Conservation (phyloP, 2,113 vertebrate species). For the Rhodinocichla rosea region DNA sequence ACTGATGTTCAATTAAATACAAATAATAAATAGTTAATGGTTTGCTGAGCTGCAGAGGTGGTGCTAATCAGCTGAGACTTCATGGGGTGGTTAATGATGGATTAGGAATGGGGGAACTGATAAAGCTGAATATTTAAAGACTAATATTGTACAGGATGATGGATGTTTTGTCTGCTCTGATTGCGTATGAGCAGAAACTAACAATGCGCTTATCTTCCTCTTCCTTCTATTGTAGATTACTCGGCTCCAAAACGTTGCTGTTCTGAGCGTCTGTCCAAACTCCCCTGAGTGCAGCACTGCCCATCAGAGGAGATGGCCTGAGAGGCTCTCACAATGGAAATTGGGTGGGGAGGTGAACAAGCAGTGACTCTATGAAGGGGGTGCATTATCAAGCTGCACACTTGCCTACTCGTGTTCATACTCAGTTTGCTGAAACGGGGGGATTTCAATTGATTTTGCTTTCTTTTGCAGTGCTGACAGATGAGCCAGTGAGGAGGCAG, state of each 20-base stretch:
- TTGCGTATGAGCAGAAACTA: conserved; percentile 12
- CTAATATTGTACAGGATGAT: conserved; percentile 34
- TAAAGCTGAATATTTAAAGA: conserved; percentile 54
- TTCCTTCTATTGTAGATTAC: neutral
- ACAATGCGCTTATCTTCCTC: conserved; percentile 25
- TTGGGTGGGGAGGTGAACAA: neutral
- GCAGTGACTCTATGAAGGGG: neutral
- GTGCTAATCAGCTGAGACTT: conserved; percentile 48
- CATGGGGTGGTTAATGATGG: conserved; percentile 44
- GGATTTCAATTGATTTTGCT: conserved; percentile 15
- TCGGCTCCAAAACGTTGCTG: neutral
- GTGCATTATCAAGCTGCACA: neutral
- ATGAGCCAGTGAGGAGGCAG: neutral
- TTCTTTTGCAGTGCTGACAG: neutral
- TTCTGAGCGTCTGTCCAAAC: neutral
- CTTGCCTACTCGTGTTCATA: neutral
- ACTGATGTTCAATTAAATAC: conserved; percentile 16
- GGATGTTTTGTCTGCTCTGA: conserved; percentile 48
- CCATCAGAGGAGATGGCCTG: neutral
- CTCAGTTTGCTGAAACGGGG: neutral
- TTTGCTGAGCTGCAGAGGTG: conserved; percentile 26
- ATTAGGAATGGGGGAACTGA: conserved; percentile 47
- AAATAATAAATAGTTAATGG: conserved; percentile 61
- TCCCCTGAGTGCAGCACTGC: neutral
- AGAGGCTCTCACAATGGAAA: neutral